A percentile compares a stretch with the other conserved stretches of the same genome.
phyloP scores from a whole-genome alignment of 1,140 invertebrate genomes.

The Drosophila pseudoobscura region DNA sequence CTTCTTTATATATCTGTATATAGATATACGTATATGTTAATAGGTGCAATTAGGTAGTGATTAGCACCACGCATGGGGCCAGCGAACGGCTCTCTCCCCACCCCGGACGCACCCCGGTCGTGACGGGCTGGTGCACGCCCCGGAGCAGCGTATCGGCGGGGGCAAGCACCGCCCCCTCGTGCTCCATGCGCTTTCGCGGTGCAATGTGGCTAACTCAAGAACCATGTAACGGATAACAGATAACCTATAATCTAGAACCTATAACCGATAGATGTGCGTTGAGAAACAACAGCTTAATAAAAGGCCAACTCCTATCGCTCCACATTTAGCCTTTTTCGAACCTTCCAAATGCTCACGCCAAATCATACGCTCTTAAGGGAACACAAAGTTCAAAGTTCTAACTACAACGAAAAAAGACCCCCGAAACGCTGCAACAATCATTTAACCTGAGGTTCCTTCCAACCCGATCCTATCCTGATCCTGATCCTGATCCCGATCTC shows the following conservation, averaged over 20 bases:
- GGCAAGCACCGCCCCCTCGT: slow-evolving; percentile 9
- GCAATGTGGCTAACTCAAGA: slow-evolving; percentile 24
- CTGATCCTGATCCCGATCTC: background rate
- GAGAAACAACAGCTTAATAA: slow-evolving; percentile 1
- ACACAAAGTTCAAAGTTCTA: slow-evolving; percentile 28
- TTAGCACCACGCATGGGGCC: slow-evolving; percentile 23
- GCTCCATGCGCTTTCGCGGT: slow-evolving; percentile 15
- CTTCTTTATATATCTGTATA: slow-evolving; percentile 50
- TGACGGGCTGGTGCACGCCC: slow-evolving; percentile 68
- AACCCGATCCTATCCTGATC: slow-evolving; percentile 23
- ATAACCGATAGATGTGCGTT: slow-evolving; percentile 1
- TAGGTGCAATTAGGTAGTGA: slow-evolving; percentile 44
- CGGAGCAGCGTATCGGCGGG: slow-evolving; percentile 43
- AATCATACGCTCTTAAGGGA: slow-evolving; percentile 26
- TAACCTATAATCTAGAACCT: background rate
- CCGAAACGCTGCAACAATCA: slow-evolving; percentile 77
- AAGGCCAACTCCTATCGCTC: slow-evolving; percentile 40
- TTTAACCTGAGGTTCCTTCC: slow-evolving; percentile 44
- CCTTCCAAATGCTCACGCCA: slow-evolving; percentile 71
- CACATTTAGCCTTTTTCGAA: slow-evolving; percentile 67
- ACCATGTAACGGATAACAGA: background rate
- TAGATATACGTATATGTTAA: slow-evolving; percentile 49
- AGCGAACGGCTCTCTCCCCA: background rate
- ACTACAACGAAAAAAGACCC: slow-evolving; percentile 55
- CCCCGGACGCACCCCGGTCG: slow-evolving; percentile 52